Evolutionary conservation across 2,113 vertebrate species (phyloP).

Genomic region (Crypturellus undulatus): DNA sequence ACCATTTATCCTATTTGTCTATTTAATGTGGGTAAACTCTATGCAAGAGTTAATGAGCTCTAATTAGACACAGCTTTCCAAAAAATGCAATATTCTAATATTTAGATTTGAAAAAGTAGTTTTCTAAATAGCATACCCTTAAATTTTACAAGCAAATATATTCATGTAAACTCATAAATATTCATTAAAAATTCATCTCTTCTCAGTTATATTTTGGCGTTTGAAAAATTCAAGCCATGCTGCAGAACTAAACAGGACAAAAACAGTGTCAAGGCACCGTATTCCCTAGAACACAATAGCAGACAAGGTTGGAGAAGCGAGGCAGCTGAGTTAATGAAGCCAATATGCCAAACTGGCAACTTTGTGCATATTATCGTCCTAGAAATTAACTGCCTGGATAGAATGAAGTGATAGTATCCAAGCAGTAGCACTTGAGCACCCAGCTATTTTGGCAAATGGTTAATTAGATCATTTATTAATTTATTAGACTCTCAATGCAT

Average conservation of each 20-base stretch:
- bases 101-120: not conserved
- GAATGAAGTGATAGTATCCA: not conserved
- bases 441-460: not conserved
- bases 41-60: not conserved
- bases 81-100: not conserved
- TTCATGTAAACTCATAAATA: not conserved
- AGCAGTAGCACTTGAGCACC: not conserved
- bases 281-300: not conserved
- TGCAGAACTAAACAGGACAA: not conserved
- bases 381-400: not conserved
- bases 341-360: not conserved
- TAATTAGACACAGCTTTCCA: not conserved
- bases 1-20: not conserved
- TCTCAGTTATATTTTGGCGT: not conserved
- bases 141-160: not conserved
- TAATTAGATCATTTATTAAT: not conserved
- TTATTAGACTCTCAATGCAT: not conserved
- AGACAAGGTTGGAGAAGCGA: not conserved
- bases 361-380: accelerated
- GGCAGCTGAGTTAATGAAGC: not conserved
- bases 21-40: not conserved
- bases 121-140: not conserved
- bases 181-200: not conserved
- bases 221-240: not conserved
- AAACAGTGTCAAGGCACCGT: not conserved